Conservation (phyloP, 2,113 vertebrate genomes). For the Pterocles burchelli region DNA sequence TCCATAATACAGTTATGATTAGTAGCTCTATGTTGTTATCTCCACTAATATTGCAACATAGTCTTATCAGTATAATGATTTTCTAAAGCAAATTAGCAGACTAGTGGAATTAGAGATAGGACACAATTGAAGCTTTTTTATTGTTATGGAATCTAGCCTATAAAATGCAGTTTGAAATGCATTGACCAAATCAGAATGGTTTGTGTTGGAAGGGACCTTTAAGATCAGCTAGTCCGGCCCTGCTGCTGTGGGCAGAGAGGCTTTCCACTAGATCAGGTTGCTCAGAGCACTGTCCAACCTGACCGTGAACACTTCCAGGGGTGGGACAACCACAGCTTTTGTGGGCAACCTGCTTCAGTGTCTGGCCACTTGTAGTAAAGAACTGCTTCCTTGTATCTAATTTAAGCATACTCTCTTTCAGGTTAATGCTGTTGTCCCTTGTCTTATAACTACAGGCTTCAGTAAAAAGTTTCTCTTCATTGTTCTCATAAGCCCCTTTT, state of each 20-base stretch:
- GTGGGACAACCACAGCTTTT: neutral
- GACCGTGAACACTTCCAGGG: neutral
- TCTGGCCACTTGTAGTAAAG: neutral
- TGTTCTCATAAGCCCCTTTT: neutral
- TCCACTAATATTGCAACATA: neutral
- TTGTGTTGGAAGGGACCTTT: neutral
- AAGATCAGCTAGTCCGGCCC: no score
- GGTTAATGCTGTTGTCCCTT: rapidly evolving
- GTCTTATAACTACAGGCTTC: neutral
- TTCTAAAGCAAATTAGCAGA: neutral
- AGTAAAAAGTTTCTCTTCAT: neutral
- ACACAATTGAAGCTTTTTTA: neutral
- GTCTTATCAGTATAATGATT: neutral
- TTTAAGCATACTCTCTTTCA: neutral
- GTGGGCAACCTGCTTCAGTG: neutral
- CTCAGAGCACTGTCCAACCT: neutral
- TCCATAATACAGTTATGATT: neutral
- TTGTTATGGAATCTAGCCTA: neutral
- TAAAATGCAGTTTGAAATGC: neutral
- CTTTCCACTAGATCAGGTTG: neutral
- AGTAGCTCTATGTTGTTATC: neutral
- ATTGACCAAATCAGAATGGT: neutral
- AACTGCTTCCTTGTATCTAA: neutral
- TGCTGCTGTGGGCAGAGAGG: no score
- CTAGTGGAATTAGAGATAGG: neutral